Evolutionary conservation across 1,140 invertebrate genomes (phyloP), one percentile per base, ranked within the genome.

Genomic region (Pachypsylla venusta): DNA sequence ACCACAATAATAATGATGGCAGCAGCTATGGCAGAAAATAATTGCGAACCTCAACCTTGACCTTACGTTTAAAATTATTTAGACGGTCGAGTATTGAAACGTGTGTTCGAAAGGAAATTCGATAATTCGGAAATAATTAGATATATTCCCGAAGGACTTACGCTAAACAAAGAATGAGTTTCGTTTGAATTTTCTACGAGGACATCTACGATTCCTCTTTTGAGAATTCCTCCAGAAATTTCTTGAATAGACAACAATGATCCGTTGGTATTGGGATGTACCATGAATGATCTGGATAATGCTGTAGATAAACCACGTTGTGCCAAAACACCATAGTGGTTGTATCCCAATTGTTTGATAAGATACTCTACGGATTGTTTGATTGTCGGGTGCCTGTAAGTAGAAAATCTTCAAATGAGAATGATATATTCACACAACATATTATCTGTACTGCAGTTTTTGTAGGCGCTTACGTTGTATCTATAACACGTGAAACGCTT

Each of bases 231-330:
- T 28, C 77, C 75, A 14, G 74, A 77, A 1, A 87, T 81, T 70
- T 89, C 85, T 67, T 89, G 82, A n/a, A 84, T 73, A 3, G 85
- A 82, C 0, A 84, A 71, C 12, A 91, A 72, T 1, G 77, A 78
- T 25, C 85, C 85, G 60, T 87, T 87, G 25, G 76, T 79, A 53
- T 78, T 79, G 0, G 71, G 64, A 10, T 77, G 76, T 22, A 69
- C 70, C 5, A 83, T 73, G 13, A 84, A 80, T 1, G 68, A 70
- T 53, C 84, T 76, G 0, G 75, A 77, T 40, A 88, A 79, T 1
- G 82, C 83, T 0, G 83, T 84, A 12, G 84, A 85, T 0, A 88
- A 70, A 13, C 85, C 85, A 65, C 75, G 76, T 59, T 81, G 80
- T 14, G 77, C 75, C 56, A 84, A 67, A 20, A 78, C 72, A 64